These are phyloP conservation scores for Caenorhabditis virilis DNA, from an alignment of 2,888 invertebrate species.

Conservation along the genomic window DNA sequence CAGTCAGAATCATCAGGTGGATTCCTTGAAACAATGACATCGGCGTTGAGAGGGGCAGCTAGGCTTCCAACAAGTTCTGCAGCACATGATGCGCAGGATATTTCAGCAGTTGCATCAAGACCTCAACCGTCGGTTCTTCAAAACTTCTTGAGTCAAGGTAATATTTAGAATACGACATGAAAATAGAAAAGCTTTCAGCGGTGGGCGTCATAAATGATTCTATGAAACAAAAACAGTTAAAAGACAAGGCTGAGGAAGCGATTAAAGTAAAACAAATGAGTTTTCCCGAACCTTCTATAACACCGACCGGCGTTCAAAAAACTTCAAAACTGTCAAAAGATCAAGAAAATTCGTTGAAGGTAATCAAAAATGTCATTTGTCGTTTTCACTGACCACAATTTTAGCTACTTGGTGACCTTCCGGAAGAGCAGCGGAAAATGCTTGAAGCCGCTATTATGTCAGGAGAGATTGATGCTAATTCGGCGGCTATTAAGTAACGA, in stretches of 20 bases:
- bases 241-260: constrained; percentile 30
- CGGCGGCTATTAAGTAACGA: constrained; percentile 48
- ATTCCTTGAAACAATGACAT: constrained; percentile 49
- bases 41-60: constrained; percentile 34
- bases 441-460: constrained; percentile 58
- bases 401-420: constrained; percentile 40
- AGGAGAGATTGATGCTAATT: constrained; percentile 57
- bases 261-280: neutral
- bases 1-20: constrained; percentile 17
- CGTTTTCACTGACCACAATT: constrained; percentile 3
- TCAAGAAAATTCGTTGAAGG: constrained; percentile 38
- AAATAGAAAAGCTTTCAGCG: constrained; percentile 17
- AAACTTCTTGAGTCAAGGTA: constrained; percentile 41
- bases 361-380: constrained; percentile 6
- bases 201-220: constrained; percentile 44
- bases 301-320: constrained; percentile 11
- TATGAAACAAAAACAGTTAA: constrained; percentile 38
- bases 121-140: constrained; percentile 39
- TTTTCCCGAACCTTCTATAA: constrained; percentile 1
- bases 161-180: neutral
- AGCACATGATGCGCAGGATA: constrained; percentile 37
- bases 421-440: constrained; percentile 51
- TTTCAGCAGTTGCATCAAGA: constrained; percentile 28
- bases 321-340: constrained; percentile 30
- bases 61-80: constrained; percentile 35